Percentiles rank a stretch among this genome's conserved stretches.
phyloP scores from a whole-genome alignment of 2,797 vertebrate species.

The Neosilurus mollespiculum region DNA sequence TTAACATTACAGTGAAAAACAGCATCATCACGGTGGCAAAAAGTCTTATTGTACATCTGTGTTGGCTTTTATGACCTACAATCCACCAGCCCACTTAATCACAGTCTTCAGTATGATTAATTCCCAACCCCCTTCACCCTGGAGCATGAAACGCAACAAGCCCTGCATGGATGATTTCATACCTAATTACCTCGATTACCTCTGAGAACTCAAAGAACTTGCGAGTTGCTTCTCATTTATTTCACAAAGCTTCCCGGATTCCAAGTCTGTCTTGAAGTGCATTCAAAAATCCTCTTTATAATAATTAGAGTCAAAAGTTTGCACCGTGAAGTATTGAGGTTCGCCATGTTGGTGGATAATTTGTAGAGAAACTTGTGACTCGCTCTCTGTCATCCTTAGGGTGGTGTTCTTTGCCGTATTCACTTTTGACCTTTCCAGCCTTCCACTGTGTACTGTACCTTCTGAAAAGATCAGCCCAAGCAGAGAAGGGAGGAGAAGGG shows the following conservation, averaged over 20 bases:
- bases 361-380: background rate
- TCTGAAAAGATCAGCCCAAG: conserved; percentile 13
- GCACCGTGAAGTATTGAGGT: background rate
- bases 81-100: conserved; percentile 55
- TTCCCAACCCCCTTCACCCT: conserved; percentile 44
- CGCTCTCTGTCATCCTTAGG: background rate
- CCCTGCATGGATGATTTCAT: conserved; percentile 52
- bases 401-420: background rate
- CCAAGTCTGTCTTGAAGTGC: background rate
- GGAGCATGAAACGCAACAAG: conserved; percentile 42
- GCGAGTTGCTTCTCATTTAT: conserved; percentile 15
- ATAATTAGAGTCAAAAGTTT: conserved; percentile 34
- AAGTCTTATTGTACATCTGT: conserved; percentile 38
- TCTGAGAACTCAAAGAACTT: conserved; percentile 44
- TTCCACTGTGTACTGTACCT: background rate
- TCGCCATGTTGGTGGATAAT: background rate
- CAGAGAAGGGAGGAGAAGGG: background rate
- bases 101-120: conserved; percentile 57
- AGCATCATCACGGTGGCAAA: conserved; percentile 12
- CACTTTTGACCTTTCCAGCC: conserved; percentile 28
- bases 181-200: conserved; percentile 56
- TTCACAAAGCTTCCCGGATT: conserved; percentile 9
- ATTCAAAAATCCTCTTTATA: conserved; percentile 23
- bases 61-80: conserved; percentile 44
- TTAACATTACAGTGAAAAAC: conserved; percentile 19